Conservation (phyloP, 2,888 invertebrate genomes). For the Drosophila putrida region DNA sequence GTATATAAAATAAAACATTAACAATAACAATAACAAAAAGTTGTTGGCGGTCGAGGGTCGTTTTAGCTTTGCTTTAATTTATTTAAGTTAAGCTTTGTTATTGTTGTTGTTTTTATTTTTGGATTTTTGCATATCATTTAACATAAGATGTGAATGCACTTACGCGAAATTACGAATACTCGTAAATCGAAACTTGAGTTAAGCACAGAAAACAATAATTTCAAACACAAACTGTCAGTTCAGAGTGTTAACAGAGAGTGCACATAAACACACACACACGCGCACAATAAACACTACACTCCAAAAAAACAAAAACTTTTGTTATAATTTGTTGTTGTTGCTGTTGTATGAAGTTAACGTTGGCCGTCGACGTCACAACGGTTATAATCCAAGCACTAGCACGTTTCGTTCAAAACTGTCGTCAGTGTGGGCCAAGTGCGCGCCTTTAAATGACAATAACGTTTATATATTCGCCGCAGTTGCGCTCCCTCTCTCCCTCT, state of each 20-base stretch:
- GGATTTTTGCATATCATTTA: conserved; percentile 9
- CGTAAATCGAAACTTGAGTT: neutral
- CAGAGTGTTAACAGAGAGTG: conserved; percentile 16
- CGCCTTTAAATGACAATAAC: conserved; percentile 63
- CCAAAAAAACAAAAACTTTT: conserved; percentile 14
- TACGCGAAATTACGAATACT: conserved; percentile 19
- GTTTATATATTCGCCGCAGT: conserved; percentile 43
- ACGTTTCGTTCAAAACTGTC: conserved; percentile 72
- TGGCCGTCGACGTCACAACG: conserved; percentile 19
- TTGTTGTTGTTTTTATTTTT: conserved; percentile 9
- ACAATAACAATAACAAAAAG: conserved; percentile 58
- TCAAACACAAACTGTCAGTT: conserved; percentile 17
- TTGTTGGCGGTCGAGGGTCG: conserved; percentile 56
- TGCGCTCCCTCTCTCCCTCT: conserved; percentile 43
- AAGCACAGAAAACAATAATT: conserved; percentile 1
- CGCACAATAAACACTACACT: conserved; percentile 3
- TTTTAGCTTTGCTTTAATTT: conserved; percentile 17
- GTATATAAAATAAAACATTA: conserved; percentile 12
- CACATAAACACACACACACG: conserved; percentile 12
- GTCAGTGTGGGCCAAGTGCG: conserved; percentile 68
- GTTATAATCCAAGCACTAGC: conserved; percentile 57
- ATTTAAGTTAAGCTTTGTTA: conserved; percentile 9
- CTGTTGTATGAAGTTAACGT: conserved; percentile 9
- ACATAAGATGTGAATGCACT: conserved; percentile 31
- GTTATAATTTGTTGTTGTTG: neutral